These are phyloP conservation scores for Ceryle rudis DNA, from an alignment of 2,797 vertebrate species.

Conservation along the genomic window DNA sequence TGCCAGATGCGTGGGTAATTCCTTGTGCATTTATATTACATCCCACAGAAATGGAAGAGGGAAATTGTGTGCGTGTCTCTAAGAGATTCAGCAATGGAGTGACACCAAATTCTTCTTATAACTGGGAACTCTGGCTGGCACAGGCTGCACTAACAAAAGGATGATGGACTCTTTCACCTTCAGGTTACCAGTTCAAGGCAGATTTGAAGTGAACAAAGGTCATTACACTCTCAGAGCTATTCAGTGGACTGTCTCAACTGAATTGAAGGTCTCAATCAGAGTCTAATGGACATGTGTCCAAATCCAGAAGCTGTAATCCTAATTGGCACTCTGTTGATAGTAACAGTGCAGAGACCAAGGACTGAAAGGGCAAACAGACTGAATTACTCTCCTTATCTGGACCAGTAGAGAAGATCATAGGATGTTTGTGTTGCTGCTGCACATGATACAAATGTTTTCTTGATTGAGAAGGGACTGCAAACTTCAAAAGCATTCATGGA, in stretches of 20 bases:
- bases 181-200: not conserved
- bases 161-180: not conserved
- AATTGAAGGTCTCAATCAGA: conserved; percentile 25
- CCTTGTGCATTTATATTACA: not conserved
- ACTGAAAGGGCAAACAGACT: not conserved
- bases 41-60: not conserved
- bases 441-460: not conserved
- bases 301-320: conserved; percentile 34
- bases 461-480: not conserved
- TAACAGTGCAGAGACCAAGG: not conserved
- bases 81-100: not conserved
- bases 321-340: conserved; percentile 10
- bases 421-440: conserved; percentile 20
- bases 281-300: conserved; percentile 24
- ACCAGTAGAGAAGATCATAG: not conserved
- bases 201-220: not conserved
- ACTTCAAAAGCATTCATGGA: conserved; percentile 54
- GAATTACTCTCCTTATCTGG: not conserved
- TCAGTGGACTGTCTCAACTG: conserved; percentile 15
- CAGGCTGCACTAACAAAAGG: not conserved
- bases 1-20: not conserved
- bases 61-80: not conserved
- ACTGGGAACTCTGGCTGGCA: not conserved
- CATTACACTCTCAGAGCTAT: not conserved
- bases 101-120: not conserved